A percentile compares a stretch with the other conserved stretches of the same genome.
These are phyloP conservation scores for Chrysina gloriosa DNA, from an alignment of 2,888 invertebrate genomes.

Conservation along the genomic window DNA sequence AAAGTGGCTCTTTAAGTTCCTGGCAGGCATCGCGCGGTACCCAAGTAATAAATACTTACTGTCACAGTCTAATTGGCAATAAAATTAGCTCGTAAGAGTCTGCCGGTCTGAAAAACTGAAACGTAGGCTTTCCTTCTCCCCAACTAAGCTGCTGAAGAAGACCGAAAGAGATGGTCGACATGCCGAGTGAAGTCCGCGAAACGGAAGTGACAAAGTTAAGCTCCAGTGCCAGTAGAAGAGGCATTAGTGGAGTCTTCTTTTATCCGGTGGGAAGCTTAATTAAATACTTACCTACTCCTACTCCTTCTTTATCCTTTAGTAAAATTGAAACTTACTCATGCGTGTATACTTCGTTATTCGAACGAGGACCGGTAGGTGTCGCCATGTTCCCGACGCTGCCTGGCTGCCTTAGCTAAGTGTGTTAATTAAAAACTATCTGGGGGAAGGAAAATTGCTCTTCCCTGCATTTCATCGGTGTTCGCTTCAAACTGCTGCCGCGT, in stretches of 20 bases:
- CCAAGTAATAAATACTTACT: conserved; percentile 10
- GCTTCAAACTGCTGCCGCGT: neutral
- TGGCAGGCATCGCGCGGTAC: neutral
- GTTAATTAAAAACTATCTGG: conserved; percentile 15
- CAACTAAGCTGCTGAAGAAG: neutral
- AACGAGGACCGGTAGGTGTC: neutral
- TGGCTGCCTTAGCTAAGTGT: conserved; percentile 2
- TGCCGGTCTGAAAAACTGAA: conserved; percentile 1
- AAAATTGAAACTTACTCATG: conserved; percentile 37
- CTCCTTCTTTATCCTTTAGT: conserved; percentile 24
- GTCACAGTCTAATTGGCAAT: conserved; percentile 23
- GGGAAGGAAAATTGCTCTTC: neutral
- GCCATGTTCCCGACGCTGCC: neutral
- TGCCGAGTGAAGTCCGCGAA: conserved; percentile 11
- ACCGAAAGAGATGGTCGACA: neutral
- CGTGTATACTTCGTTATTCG: conserved; percentile 10
- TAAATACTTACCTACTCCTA: conserved; percentile 42
- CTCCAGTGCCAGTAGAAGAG: conserved; percentile 2
- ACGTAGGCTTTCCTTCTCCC: neutral
- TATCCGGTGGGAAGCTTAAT: conserved; percentile 36
- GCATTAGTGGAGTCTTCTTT: conserved; percentile 30
- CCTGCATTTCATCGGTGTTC: too few relatives aligned
- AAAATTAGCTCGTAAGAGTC: conserved; percentile 10
- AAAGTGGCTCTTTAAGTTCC: neutral
- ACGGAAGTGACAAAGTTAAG: conserved; percentile 36